Percentiles rank a stretch among this genome's conserved stretches.
Evolutionary conservation across 2,888 invertebrate genomes (phyloP).

Genomic region (Heliconius ismenius): DNA sequence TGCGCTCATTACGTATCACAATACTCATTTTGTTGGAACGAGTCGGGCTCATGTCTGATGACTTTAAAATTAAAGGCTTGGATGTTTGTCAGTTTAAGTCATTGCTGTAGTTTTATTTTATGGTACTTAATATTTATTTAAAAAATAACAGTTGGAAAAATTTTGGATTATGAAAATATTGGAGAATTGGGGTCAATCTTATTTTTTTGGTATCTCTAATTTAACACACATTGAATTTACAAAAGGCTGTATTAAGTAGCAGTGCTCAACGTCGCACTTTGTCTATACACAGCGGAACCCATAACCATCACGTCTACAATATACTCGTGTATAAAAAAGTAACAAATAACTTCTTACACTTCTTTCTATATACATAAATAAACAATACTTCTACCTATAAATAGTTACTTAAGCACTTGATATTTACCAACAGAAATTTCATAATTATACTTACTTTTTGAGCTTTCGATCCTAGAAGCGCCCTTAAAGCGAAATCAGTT

Average conservation of each 20-base stretch:
- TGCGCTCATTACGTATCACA: slow-evolving; percentile 33
- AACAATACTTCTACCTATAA: background rate
- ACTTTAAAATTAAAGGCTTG: slow-evolving; percentile 19
- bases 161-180: too few species aligned
- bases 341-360: too few species aligned
- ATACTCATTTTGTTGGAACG: slow-evolving; percentile 13
- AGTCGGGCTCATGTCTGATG: slow-evolving; percentile 19
- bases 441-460: slow-evolving; percentile 26
- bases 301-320: background rate
- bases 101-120: background rate
- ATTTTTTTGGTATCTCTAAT: too few species aligned
- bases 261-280: background rate
- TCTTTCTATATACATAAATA: background rate
- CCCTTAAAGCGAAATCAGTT: slow-evolving; percentile 36
- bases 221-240: background rate
- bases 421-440: background rate
- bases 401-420: background rate
- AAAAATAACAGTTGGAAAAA: background rate
- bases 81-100: slow-evolving; percentile 12
- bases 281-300: background rate
- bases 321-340: too few species aligned
- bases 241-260: background rate
- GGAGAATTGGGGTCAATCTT: too few species aligned
- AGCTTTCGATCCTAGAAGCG: slow-evolving; percentile 26
- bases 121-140: background rate